phyloP scores from a whole-genome alignment of 2,113 vertebrate species.

The Trogon melanurus region DNA sequence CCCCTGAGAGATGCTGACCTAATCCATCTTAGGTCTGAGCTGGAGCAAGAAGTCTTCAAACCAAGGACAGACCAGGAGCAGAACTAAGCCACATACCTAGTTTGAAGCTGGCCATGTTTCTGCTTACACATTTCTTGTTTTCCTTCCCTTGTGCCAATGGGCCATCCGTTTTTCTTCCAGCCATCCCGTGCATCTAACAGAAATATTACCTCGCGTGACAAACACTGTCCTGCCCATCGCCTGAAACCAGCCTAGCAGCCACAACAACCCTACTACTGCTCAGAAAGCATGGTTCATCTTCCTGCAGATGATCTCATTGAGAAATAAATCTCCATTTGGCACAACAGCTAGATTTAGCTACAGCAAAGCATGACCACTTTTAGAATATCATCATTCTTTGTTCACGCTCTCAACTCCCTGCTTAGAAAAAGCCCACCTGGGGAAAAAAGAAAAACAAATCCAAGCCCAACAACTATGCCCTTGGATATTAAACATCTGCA shows the following conservation, averaged over 20 bases:
- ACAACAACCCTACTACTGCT: not conserved
- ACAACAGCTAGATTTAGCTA: not conserved
- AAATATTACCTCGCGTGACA: not conserved
- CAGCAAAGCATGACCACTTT: not conserved
- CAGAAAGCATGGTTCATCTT: not conserved
- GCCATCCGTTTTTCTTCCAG: not conserved
- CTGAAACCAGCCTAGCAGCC: not conserved
- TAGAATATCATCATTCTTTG: not conserved
- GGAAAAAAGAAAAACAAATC: not conserved
- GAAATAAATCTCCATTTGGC: not conserved
- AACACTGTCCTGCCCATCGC: not conserved
- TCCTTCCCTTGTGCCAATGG: not conserved
- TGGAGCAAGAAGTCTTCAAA: not conserved
- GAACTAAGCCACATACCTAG: not conserved
- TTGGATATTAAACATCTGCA: not conserved
- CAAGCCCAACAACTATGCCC: too few species aligned
- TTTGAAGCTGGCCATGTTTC: not conserved
- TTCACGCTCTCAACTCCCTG: not conserved
- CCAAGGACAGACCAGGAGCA: not conserved
- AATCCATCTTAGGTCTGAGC: not conserved
- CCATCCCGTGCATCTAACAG: not conserved
- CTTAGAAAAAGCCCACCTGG: not conserved
- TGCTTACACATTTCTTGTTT: not conserved
- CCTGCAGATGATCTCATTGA: not conserved
- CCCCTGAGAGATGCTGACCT: not conserved